A percentile compares a stretch with the other conserved stretches of the same genome.
Conservation (phyloP, 2,113 vertebrate species). For the Meriones unguiculatus region DNA sequence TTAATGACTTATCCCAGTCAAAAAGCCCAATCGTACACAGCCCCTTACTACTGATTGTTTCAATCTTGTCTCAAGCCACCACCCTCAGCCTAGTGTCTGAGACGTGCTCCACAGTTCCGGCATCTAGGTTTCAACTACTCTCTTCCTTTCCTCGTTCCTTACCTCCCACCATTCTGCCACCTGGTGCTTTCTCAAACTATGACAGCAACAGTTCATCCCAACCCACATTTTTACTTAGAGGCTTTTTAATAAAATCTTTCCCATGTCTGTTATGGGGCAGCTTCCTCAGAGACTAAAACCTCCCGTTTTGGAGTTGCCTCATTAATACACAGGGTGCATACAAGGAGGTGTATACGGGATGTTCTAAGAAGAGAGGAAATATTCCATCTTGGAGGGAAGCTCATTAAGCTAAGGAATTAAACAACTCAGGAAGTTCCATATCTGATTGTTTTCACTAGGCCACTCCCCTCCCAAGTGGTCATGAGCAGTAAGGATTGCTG, state of each 20-base stretch:
- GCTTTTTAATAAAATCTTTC: neutral
- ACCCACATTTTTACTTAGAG: neutral
- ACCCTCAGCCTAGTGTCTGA: neutral
- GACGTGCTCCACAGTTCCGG: neutral
- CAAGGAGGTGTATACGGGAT: neutral
- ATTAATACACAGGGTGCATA: neutral
- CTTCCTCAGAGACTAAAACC: neutral
- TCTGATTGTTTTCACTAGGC: neutral
- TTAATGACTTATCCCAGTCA: neutral
- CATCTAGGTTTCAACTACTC: neutral
- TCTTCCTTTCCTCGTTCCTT: neutral
- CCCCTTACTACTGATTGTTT: neutral
- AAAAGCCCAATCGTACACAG: neutral
- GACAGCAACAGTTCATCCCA: neutral
- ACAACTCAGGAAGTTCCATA: neutral
- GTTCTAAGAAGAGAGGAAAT: neutral
- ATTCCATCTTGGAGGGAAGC: neutral
- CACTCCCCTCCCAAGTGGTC: neutral
- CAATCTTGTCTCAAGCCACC: neutral
- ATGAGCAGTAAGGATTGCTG: neutral
- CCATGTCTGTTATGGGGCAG: neutral
- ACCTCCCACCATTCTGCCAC: neutral
- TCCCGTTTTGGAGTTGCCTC: neutral
- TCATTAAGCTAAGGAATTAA: neutral
- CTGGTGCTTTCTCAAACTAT: neutral